Percentiles rank a stretch among this genome's conserved stretches.
Evolutionary conservation across 2,888 invertebrate genomes (phyloP).

Genomic region (Lypha dubia): DNA sequence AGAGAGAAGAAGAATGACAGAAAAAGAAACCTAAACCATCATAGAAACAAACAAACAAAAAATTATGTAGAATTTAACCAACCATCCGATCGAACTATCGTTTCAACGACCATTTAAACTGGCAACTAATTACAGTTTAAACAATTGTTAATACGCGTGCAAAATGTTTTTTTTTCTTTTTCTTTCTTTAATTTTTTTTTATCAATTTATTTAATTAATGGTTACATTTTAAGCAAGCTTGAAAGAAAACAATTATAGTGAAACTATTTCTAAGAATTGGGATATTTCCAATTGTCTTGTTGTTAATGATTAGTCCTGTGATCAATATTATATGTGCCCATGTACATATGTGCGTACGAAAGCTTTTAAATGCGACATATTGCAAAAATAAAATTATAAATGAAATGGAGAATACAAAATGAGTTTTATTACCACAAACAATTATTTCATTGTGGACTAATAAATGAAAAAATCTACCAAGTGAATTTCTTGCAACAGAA

Average conservation of each 20-base stretch:
- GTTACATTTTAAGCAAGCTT: slow-evolving; percentile 8
- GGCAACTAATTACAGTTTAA: slow-evolving; percentile 65
- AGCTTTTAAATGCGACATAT: no score
- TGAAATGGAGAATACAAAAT: no score
- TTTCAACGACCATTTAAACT: slow-evolving; percentile 48
- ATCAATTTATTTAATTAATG: slow-evolving; percentile 41
- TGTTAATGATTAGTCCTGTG: background rate
- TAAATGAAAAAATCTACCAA: no score
- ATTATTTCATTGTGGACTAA: no score
- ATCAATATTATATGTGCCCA: no score
- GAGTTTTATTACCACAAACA: no score
- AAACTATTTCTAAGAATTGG: background rate
- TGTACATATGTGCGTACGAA: no score
- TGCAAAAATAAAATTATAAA: no score
- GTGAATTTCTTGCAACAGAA: no score
- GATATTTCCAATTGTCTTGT: background rate
- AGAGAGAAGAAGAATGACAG: no score
- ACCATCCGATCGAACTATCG: slow-evolving; percentile 28
- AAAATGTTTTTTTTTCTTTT: slow-evolving; percentile 30
- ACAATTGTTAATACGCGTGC: slow-evolving; percentile 60
- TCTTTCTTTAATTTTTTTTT: background rate
- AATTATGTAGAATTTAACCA: slow-evolving; percentile 27
- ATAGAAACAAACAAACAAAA: no score
- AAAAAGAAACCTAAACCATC: slow-evolving; percentile 36
- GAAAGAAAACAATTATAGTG: background rate